Conservation (phyloP, 1,140 invertebrate genomes). For the Euwallacea fornicatus region DNA sequence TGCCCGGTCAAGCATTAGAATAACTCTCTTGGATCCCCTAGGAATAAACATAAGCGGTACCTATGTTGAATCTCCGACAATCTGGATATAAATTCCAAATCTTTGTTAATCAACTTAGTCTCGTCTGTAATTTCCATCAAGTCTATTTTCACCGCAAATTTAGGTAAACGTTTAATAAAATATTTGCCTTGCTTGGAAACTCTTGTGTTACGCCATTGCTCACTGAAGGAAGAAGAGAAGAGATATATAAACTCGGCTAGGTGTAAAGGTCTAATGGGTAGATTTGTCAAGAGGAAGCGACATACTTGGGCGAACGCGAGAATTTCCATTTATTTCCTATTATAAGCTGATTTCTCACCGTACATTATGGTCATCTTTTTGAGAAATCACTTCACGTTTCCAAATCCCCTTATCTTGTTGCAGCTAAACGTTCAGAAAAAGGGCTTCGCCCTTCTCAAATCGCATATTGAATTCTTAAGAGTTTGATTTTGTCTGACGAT, state of each 20-base stretch:
- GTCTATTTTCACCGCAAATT: no score
- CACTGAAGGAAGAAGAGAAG: neutral
- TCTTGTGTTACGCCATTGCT: neutral
- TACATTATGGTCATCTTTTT: slow-evolving; percentile 16
- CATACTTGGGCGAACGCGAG: neutral
- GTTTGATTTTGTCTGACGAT: neutral
- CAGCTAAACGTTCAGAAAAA: slow-evolving; percentile 21
- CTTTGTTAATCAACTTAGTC: no score
- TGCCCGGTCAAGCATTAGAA: slow-evolving; percentile 25
- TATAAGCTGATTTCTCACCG: slow-evolving; percentile 24
- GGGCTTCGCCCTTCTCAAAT: slow-evolving; percentile 5
- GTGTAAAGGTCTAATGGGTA: slow-evolving; percentile 26
- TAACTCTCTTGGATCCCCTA: slow-evolving; percentile 9
- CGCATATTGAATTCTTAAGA: slow-evolving; percentile 29
- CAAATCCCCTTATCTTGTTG: slow-evolving; percentile 25
- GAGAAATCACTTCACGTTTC: slow-evolving; percentile 20
- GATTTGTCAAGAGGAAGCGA: slow-evolving; percentile 24
- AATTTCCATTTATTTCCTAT: slow-evolving; percentile 35
- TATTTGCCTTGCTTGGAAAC: neutral
- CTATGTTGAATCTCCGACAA: no score
- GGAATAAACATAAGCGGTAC: slow-evolving; percentile 20
- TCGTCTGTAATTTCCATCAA: no score
- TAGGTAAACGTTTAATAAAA: no score
- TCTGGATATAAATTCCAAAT: no score
- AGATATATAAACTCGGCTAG: slow-evolving; percentile 17